Percentiles rank a stretch among this genome's conserved stretches.
phyloP scores from a whole-genome alignment of 2,888 invertebrate species.

The Diarsia mendica region DNA sequence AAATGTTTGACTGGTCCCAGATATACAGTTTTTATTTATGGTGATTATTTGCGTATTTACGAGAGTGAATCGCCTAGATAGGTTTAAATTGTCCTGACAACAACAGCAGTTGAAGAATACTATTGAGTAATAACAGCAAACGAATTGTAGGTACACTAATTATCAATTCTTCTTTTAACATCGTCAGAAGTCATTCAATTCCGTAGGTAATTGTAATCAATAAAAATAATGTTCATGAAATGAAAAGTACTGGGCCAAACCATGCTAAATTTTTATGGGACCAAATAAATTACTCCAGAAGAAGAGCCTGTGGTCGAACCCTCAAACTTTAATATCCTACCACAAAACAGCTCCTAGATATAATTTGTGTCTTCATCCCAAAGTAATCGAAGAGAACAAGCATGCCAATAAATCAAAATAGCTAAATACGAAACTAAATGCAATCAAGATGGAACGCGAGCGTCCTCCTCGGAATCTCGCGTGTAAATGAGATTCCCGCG shows the following conservation, averaged over 20 bases:
- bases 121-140: too few relatives aligned
- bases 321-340: too few relatives aligned
- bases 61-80: background rate
- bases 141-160: too few relatives aligned
- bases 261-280: too few relatives aligned
- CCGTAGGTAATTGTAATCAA: too few relatives aligned
- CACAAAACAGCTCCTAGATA: too few relatives aligned
- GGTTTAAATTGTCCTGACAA: background rate
- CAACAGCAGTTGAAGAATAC: background rate
- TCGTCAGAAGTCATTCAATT: too few relatives aligned
- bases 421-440: conserved; percentile 10
- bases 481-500: conserved; percentile 65
- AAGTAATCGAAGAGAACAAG: background rate
- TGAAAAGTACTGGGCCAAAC: too few relatives aligned
- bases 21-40: background rate
- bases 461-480: conserved; percentile 48
- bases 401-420: background rate
- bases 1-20: background rate
- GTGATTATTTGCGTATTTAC: background rate
- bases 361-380: background rate
- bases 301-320: too few relatives aligned
- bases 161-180: too few relatives aligned
- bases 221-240: too few relatives aligned
- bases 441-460: conserved; percentile 35
- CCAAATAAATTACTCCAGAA: too few relatives aligned